phyloP scores from a whole-genome alignment of 2,888 invertebrate genomes.

The Cosmia pyralina region DNA sequence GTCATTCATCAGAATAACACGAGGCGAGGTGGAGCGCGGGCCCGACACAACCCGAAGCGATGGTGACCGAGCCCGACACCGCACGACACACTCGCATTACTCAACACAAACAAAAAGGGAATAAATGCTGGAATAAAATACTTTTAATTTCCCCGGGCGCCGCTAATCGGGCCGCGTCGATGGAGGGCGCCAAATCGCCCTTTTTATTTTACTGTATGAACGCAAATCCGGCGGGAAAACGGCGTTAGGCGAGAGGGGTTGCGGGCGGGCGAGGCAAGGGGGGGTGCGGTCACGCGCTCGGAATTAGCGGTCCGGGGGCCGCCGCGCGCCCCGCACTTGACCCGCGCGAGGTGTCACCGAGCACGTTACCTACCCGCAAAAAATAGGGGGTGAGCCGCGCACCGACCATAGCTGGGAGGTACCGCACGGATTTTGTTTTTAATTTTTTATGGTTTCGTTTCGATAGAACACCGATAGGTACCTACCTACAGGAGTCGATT shows the following conservation, averaged over 20 bases:
- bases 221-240: slow-evolving; percentile 89
- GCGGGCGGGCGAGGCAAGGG: slow-evolving; percentile 54
- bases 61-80: slow-evolving; percentile 61
- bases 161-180: slow-evolving; percentile 88
- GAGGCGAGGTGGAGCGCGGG: slow-evolving; percentile 30
- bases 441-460: slow-evolving; percentile 81
- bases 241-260: slow-evolving; percentile 69
- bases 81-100: slow-evolving; percentile 78
- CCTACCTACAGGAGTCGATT: slow-evolving; percentile 51
- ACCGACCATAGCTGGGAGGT: slow-evolving; percentile 65
- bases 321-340: slow-evolving; percentile 77
- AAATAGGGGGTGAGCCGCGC: slow-evolving; percentile 77
- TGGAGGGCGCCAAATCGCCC: slow-evolving; percentile 89
- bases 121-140: slow-evolving; percentile 89
- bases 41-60: slow-evolving; percentile 54
- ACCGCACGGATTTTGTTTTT: slow-evolving; percentile 83
- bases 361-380: slow-evolving; percentile 87
- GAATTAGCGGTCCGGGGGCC: slow-evolving; percentile 82
- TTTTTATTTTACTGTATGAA: slow-evolving; percentile 89
- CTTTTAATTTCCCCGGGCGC: slow-evolving; percentile 90
- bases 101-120: slow-evolving; percentile 87
- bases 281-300: slow-evolving; percentile 85
- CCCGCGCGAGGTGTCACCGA: slow-evolving; percentile 87
- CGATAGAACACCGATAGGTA: slow-evolving; percentile 73
- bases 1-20: slow-evolving; percentile 62